Base-by-base conservation (phyloP, 2,888 invertebrate species). In the Gymnosoma rotundatum region DNA sequence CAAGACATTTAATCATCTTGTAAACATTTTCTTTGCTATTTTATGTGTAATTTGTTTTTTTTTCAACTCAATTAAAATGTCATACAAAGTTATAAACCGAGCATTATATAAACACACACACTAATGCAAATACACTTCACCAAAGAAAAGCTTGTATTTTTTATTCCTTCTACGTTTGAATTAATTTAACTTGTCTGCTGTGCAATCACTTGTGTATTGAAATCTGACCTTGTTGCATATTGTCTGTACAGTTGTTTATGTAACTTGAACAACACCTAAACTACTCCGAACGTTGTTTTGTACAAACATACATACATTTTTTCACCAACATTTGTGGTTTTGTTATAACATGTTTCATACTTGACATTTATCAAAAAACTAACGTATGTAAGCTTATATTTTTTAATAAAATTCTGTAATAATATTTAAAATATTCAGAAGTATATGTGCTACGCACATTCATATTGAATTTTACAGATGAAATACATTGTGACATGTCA, bases 1-100 rank as follows among this genome's bases (percentile, higher is more conserved):
- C 64, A 64, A 79, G 64, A 66, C 64, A 83, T 75, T 83, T 83
- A 74, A 79, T 79, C 75, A 83, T 78, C 74, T 79, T 78, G 74
- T 75, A 79, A 73, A 74, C 58, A 83, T 38, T 38, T 38, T 52
- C 25, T 72, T 64, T 72, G 42, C 66, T 79, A 38, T 78, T 61
- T 52, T 61, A 16, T 72, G n/a, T n/a, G n/a, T n/a, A n/a, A n/a
- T 58, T 9, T 56, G 48, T 54, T 56, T 61, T 42, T 45, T n/a
- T n/a, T 56, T 83, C 78, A 36, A 72, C 75, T 79, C 66, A 75
- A 79, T 83, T 79, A 79, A 83, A 67, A 61, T 72, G 32, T 72
- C 70, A 75, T 79, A 73, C 75, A 79, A 79, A 72, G 18, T 70
- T 64, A 67, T 70, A 48, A 75, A 70, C 66, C 63, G 10, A 70